Evolutionary conservation across 2,797 vertebrate genomes (phyloP), one percentile per base, ranked within the genome.

Genomic region (Parotocinclus haroldoi): DNA sequence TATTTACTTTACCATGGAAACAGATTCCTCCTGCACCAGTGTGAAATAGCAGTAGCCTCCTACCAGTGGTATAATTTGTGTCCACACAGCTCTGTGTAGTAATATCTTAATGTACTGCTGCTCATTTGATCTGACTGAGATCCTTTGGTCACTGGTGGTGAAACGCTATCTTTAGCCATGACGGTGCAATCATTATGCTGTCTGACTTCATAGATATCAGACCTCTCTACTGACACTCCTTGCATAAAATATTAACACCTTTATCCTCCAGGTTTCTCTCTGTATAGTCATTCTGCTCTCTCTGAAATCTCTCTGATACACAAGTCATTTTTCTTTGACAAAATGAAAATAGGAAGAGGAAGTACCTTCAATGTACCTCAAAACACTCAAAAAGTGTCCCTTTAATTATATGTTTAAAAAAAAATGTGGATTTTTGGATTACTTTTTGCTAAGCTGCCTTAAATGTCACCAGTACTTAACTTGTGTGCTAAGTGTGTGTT

Each of bases 191-290:
- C 10, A 1, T 19, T 4, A 10, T 7, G 39, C 54, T 48, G 48
- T 58, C 52, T 51, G 59, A 55, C 66, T 62, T 49, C 7, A 57
- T 10, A n/a, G 7, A 63, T 53, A 58, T 38, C 54, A 39, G 60
- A 58, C 59, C 65, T 67, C 51, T 52, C 49, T 37, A 1, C n/a
- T 37, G 38, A 36, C 68, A 48, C 62, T 36, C 49, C 39, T 46
- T 11, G 8, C 59, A 69, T 76, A 17, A 70, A 71, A 76, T 73
- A 72, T 76, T 73, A 70, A 73, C 50, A 51, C 18, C 51, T 60
- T 40, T 18, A 3, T 38, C n/a, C 12, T 58, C 18, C 36, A 11
- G 16, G 5, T 46, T 10, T 27, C 11, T 57, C 13, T 52, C 57
- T 27, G 8, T 57, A 16, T 57, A 52, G 59, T 56, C 42, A 53